A percentile compares a stretch with the other conserved stretches of the same genome.
Evolutionary conservation across 2,797 vertebrate species (phyloP).

Genomic region (Crypturellus tataupa): DNA sequence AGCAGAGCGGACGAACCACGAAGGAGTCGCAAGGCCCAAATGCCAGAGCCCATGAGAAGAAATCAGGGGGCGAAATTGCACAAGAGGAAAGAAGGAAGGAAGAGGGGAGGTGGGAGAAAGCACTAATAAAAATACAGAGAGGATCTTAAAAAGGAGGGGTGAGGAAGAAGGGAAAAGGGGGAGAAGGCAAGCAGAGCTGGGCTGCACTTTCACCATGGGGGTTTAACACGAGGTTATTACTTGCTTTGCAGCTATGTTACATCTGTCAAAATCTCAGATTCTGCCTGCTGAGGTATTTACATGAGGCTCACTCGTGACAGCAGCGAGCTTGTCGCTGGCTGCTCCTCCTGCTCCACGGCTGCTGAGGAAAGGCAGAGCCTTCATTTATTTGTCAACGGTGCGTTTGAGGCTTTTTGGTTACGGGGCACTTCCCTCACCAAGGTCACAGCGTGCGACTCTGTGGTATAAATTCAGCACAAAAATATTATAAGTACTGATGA

Average conservation of each 20-base stretch:
- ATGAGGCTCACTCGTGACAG: slow-evolving; percentile 48
- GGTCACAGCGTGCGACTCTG: background rate
- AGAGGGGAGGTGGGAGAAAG: slow-evolving; percentile 6
- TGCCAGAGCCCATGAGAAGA: background rate
- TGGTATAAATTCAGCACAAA: fast-evolving
- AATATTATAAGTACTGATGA: background rate
- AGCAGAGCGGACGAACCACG: slow-evolving; percentile 38
- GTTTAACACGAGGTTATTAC: slow-evolving; percentile 47
- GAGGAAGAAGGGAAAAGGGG: background rate
- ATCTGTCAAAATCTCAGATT: slow-evolving; percentile 63
- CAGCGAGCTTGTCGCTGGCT: background rate
- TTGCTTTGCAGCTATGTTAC: slow-evolving; percentile 62
- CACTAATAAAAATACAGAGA: slow-evolving; percentile 22
- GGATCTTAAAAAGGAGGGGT: background rate
- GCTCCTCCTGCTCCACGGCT: background rate
- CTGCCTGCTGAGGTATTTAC: slow-evolving; percentile 50
- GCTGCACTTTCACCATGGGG: background rate
- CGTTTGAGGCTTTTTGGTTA: background rate
- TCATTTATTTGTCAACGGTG: background rate
- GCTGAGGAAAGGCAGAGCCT: background rate
- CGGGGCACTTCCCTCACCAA: background rate
- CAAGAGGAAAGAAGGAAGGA: background rate
- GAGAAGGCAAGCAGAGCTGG: slow-evolving; percentile 31
- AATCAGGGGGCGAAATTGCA: background rate
- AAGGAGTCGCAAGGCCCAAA: slow-evolving; percentile 10